Percentiles rank a stretch among this genome's conserved stretches.
These are phyloP conservation scores for Phymanthus crucifer DNA, from an alignment of 92 coral and sea anemone species.

Conservation along the genomic window DNA sequence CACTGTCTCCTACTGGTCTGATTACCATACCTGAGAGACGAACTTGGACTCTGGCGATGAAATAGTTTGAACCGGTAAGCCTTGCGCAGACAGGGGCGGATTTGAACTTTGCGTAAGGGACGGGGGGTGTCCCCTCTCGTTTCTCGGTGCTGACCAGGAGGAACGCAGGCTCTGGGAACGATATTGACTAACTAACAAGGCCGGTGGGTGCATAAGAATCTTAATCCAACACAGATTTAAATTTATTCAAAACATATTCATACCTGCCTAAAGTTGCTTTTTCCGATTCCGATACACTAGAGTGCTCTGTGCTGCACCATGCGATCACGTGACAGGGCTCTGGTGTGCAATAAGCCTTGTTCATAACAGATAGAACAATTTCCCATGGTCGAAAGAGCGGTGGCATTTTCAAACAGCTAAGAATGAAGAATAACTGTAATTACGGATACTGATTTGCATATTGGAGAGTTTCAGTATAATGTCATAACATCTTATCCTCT, in stretches of 20 bases:
- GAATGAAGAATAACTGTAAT: neutral
- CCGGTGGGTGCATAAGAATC: no score
- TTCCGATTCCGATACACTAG: constrained; percentile 30
- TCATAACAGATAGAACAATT: constrained; percentile 18
- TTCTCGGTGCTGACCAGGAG: no score
- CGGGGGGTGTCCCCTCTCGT: no score
- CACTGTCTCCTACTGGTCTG: constrained; percentile 35
- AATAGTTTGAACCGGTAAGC: neutral
- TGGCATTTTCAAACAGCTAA: constrained; percentile 44
- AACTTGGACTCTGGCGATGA: constrained; percentile 15
- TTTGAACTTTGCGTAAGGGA: no score
- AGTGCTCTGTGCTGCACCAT: constrained; percentile 48
- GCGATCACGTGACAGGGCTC: constrained; percentile 40
- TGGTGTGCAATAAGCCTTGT: constrained; percentile 12
- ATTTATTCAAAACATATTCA: neutral
- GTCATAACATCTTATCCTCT: no score
- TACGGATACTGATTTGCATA: neutral
- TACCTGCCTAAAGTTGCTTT: constrained; percentile 33
- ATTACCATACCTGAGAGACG: constrained; percentile 46
- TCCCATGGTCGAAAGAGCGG: constrained; percentile 35
- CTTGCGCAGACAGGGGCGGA: no score
- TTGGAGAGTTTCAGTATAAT: no score
- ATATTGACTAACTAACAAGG: no score
- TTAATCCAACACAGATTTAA: no score
- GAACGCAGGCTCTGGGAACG: no score